Evolutionary conservation across 2,113 vertebrate genomes (phyloP), one percentile per base, ranked within the genome.

Genomic region (Anarhynchus alexandrinus): DNA sequence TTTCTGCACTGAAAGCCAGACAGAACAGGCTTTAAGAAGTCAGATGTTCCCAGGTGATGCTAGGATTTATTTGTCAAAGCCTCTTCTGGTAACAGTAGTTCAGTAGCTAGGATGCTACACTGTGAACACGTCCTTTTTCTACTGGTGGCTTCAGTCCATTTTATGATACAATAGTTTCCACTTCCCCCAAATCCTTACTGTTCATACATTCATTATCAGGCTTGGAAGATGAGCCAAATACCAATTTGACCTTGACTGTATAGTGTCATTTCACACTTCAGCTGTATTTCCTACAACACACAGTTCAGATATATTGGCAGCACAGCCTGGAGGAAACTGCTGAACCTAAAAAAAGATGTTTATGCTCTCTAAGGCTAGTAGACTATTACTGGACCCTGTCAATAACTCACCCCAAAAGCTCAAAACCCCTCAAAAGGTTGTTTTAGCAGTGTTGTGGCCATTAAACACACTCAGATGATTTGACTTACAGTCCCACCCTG

Each of bases 31-130:
- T 94, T 95, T 89, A 76, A 74, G 80, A 79, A 94, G 81, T 96
- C 96, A 97, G 86, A 95, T 96, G 94, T 91, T 92, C 74, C 58
- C 95, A 97, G 96, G 94, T 94, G 94, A 97, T 92, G 45, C 12
- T 4, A 71, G 88, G 95, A 96, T 94, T 92, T 95, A 95, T 92
- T 93, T 94, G 87, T 93, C 84, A 96, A 94, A 91, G 54, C 30
- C 49, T 95, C 58, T 73, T 82, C 58, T 80, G 77, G 38, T 79
- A 93, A 79, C 36, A 90, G 32, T 57, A 87, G 86, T 86, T 79
- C 62, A 94, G 91, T 89, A 89, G 77, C 81, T 76, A 59, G 34
- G 77, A 79, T 76, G 73, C 82, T 93, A 10, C 55, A 26, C 1
- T 62, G 58, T 85, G 72, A 89, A 93, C 93, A 82, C 62, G 74